A percentile compares a stretch with the other conserved stretches of the same genome.
These are phyloP conservation scores for Tauraco hartlaubi DNA, from an alignment of 2,797 vertebrate genomes.

Conservation along the genomic window DNA sequence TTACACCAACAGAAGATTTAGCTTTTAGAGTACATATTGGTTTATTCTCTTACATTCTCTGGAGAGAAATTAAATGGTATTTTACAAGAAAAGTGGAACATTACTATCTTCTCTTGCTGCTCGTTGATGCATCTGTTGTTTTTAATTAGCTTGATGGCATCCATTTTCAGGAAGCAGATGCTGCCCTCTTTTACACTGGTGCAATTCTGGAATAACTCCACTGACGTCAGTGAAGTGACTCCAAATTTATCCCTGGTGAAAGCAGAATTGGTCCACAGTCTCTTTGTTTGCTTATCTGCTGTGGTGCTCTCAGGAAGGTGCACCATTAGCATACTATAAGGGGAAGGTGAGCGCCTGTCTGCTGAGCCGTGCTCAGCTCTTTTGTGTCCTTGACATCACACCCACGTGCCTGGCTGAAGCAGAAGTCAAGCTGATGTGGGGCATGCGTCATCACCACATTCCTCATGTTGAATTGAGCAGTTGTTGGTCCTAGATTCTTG, in stretches of 20 bases:
- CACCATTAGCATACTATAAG: not conserved
- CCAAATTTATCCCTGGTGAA: constrained; percentile 43
- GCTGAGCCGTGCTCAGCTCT: not conserved
- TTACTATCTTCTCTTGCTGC: constrained; percentile 17
- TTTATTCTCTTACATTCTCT: constrained; percentile 10
- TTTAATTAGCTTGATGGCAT: constrained; percentile 73
- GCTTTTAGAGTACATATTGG: not conserved
- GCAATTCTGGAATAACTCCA: constrained; percentile 60
- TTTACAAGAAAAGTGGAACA: constrained; percentile 69
- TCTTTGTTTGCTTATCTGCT: not conserved
- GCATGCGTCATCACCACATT: not conserved
- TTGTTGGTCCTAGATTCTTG: not conserved
- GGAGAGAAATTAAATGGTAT: constrained; percentile 38
- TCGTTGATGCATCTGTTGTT: constrained; percentile 72
- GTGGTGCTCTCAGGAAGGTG: not conserved
- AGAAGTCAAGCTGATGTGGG: not conserved
- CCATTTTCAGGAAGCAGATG: constrained; percentile 79
- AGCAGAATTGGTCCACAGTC: constrained; percentile 31
- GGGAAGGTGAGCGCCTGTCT: not conserved
- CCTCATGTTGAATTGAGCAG: not conserved
- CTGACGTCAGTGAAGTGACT: constrained; percentile 65
- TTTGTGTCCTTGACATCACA: not conserved
- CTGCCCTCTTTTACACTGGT: constrained; percentile 48
- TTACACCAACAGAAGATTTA: not conserved
- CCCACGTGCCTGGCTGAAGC: not conserved